phyloP scores from a whole-genome alignment of 2,113 vertebrate genomes.

The Gallinago undulata region DNA sequence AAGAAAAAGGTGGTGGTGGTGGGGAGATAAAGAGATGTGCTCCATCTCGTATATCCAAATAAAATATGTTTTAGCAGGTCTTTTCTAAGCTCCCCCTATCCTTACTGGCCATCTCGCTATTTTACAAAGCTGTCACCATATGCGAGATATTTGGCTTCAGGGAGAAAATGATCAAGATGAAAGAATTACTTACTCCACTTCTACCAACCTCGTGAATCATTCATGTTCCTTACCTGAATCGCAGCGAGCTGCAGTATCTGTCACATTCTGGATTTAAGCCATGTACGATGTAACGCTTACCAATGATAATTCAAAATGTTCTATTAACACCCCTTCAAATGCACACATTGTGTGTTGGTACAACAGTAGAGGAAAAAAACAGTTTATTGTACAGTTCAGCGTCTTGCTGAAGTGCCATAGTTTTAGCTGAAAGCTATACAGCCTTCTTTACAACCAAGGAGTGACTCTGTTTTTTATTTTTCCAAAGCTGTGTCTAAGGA shows the following conservation, averaged over 20 bases:
- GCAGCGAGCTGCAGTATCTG: slow-evolving; percentile 20
- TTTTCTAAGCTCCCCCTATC: neutral
- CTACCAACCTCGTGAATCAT: slow-evolving; percentile 53
- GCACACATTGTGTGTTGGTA: neutral
- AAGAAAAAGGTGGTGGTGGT: neutral
- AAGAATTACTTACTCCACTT: slow-evolving; percentile 55
- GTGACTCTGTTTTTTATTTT: neutral
- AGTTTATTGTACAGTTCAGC: neutral
- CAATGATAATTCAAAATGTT: slow-evolving; percentile 18
- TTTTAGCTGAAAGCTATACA: neutral
- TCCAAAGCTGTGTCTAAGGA: neutral
- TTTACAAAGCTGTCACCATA: slow-evolving; percentile 46
- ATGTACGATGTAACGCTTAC: neutral
- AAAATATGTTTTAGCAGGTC: neutral
- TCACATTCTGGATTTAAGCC: neutral
- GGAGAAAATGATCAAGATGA: slow-evolving; percentile 54
- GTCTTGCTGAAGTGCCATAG: neutral
- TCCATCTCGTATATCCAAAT: neutral
- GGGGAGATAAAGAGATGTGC: neutral
- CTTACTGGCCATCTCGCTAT: neutral
- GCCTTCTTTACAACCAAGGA: neutral
- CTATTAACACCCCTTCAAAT: neutral
- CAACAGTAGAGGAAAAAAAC: neutral
- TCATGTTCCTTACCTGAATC: slow-evolving; percentile 41
- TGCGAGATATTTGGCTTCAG: slow-evolving; percentile 5